Evolutionary conservation across 1,140 invertebrate genomes (phyloP).

Genomic region (Stegodyphus dumicola): DNA sequence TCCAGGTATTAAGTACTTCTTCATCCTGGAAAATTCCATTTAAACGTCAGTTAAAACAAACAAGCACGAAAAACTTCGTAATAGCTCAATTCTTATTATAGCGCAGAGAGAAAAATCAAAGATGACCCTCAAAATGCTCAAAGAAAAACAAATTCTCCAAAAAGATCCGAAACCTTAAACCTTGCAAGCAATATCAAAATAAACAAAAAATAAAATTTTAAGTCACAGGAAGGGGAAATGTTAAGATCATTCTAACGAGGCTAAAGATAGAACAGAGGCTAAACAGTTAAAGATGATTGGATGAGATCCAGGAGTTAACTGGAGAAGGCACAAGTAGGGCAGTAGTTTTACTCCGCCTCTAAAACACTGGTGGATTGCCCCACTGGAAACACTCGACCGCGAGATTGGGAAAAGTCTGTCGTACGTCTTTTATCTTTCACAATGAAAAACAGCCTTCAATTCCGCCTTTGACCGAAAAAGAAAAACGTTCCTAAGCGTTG

Average conservation of each 20-base stretch:
- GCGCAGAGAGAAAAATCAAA: background rate
- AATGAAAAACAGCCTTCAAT: too few species aligned
- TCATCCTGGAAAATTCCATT: too few species aligned
- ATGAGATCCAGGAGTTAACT: background rate
- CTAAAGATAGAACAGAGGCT: background rate
- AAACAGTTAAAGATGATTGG: background rate
- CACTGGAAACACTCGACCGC: too few species aligned
- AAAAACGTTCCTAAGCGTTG: too few species aligned
- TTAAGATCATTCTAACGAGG: background rate
- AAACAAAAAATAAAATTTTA: background rate
- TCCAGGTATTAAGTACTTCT: too few species aligned
- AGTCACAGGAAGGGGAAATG: background rate
- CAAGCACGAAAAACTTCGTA: too few species aligned
- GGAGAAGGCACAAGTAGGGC: slow-evolving; percentile 9
- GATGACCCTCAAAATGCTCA: background rate
- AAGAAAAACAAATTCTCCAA: background rate
- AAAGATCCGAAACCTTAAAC: slow-evolving; percentile 4
- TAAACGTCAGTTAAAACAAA: too few species aligned
- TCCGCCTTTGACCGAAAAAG: too few species aligned
- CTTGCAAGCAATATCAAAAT: background rate
- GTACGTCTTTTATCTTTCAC: too few species aligned
- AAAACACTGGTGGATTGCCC: too few species aligned
- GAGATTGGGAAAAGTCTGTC: too few species aligned
- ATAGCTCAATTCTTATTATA: background rate
- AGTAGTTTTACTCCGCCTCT: background rate